These are phyloP conservation scores for Oligia strigilis DNA, from an alignment of 2,888 invertebrate species.

Conservation along the genomic window DNA sequence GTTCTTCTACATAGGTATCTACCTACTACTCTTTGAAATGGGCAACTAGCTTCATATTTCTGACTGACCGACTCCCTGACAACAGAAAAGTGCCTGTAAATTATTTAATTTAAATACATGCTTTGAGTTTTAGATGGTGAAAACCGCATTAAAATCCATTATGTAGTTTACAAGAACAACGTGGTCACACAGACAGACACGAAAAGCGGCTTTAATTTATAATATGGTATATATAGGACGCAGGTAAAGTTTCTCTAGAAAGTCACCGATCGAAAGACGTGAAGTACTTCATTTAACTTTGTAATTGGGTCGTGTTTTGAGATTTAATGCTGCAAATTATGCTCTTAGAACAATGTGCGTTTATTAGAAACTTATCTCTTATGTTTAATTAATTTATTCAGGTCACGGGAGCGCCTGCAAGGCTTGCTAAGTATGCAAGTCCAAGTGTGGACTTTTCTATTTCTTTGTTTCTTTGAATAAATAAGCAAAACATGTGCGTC, in stretches of 20 bases:
- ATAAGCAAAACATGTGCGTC: background rate
- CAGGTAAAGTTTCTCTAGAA: slow-evolving; percentile 50
- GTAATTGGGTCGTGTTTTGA: slow-evolving; percentile 56
- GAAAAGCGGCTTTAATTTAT: background rate
- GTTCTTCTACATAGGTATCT: background rate
- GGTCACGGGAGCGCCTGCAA: background rate
- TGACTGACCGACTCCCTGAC: background rate
- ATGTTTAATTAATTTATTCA: slow-evolving; percentile 33
- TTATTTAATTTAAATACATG: background rate
- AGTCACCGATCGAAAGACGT: slow-evolving; percentile 42
- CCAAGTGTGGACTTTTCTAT: background rate
- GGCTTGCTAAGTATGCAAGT: slow-evolving; percentile 1
- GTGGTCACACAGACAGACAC: background rate
- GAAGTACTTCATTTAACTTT: slow-evolving; percentile 54
- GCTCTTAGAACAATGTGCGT: slow-evolving; percentile 32
- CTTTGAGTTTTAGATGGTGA: background rate
- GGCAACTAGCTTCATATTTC: background rate
- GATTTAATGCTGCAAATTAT: slow-evolving; percentile 41
- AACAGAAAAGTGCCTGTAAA: background rate
- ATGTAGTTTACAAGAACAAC: background rate
- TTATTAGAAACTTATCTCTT: slow-evolving; percentile 17
- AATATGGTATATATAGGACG: slow-evolving; percentile 7
- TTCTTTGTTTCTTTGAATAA: background rate
- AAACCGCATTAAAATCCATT: background rate
- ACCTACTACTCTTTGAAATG: background rate